Conservation (phyloP, 1,140 invertebrate genomes). For the Drosophila kurseongensis region DNA sequence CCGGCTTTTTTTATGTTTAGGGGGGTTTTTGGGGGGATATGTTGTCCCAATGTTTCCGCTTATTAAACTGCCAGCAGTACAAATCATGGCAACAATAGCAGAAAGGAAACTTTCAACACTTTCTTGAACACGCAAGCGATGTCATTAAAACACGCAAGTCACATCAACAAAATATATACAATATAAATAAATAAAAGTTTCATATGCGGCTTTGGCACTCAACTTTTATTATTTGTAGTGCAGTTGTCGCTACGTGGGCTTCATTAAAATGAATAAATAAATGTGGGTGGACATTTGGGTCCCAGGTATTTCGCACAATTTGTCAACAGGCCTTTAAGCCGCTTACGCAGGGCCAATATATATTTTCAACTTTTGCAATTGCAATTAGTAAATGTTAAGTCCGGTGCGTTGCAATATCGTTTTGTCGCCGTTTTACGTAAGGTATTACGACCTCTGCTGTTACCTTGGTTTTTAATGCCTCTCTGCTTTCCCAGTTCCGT, state of each 20-base stretch:
- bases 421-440: conserved; percentile 54
- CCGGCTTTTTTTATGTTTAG: neutral
- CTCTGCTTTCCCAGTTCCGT: conserved; percentile 17
- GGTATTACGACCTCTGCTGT: conserved; percentile 5
- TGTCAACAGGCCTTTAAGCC: conserved; percentile 35
- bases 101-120: conserved; percentile 63
- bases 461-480: conserved; percentile 23
- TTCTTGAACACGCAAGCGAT: conserved; percentile 62
- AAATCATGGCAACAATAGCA: conserved; percentile 34
- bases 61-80: conserved; percentile 53
- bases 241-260: conserved; percentile 26
- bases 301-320: conserved; percentile 37
- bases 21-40: neutral
- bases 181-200: conserved; percentile 26
- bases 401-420: conserved; percentile 22
- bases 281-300: conserved; percentile 22
- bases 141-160: conserved; percentile 67
- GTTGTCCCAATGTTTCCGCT: conserved; percentile 53
- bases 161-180: conserved; percentile 29
- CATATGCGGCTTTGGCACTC: conserved; percentile 7
- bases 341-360: conserved; percentile 31
- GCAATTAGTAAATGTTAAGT: conserved; percentile 63
- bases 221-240: conserved; percentile 24
- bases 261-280: conserved; percentile 34
- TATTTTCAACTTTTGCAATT: conserved; percentile 42